Base-by-base conservation (phyloP, 2,797 vertebrate species). In the Anguilla obscura region DNA sequence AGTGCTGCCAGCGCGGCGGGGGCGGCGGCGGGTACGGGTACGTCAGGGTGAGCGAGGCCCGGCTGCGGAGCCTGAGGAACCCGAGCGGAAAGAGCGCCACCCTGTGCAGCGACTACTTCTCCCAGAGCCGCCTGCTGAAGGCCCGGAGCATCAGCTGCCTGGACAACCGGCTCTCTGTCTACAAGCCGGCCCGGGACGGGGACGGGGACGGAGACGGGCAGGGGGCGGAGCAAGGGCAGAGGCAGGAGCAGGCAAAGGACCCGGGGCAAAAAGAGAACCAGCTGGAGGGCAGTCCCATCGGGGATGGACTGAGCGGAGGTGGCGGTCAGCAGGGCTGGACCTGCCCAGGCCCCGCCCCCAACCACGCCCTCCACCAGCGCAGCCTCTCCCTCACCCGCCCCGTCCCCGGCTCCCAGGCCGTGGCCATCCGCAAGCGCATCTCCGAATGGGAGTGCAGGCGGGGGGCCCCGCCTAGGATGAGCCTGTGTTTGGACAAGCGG, bases 361-460 rank as follows among this genome's bases (percentile, higher is more conserved):
- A 94, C 89, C 85, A 96, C 92, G 90, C 92, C 88, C 94, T 96
- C 92, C 95, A 94, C 92, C 96, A 94, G 87, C 96, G 97, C 88
- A 97, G 94, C 27, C 90, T 97, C 50, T 97, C 97, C 33, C 94
- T 96, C 87, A 96, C 95, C 91, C 94, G 95, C 86, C 90, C 95
- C 0, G 94, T 95, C 0, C 82, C 96, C n/a, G 96, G 96, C 88
- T 93, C 96, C 10, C 96, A 97, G 87, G 96, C 95, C 0, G 91
- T 96, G 88, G 94, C 97, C 90, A 98, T 99, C 93, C 96, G 97
- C 91, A 97, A 97, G 94, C 99, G 98, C 95, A 99, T 99, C 94
- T 98, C 98, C 87, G 97, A 98, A 98, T 99, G 99, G 99, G 98
- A 99, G 92, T 97, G 97, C 94, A 96, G 97, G 89, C 95, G 94